phyloP scores from a whole-genome alignment of 2,797 vertebrate species.

The Odontamblyopus lacepedii region DNA sequence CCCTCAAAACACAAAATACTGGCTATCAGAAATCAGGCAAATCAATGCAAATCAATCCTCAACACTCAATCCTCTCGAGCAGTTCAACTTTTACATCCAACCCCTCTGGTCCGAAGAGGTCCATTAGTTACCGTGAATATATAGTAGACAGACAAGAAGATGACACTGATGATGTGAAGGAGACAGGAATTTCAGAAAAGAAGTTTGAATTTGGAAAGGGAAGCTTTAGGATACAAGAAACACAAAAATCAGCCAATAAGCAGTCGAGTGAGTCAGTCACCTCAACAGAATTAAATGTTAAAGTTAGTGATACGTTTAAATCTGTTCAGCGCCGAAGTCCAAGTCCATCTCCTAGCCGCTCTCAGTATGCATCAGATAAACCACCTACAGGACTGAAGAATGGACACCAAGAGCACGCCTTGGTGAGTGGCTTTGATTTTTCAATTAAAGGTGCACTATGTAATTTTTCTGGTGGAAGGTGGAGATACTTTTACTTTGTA shows the following conservation, averaged over 20 bases:
- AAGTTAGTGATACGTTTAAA: conserved; percentile 33
- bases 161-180: conserved; percentile 32
- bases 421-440: neutral
- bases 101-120: conserved; percentile 46
- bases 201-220: conserved; percentile 34
- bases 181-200: conserved; percentile 31
- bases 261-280: conserved; percentile 15
- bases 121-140: conserved; percentile 54
- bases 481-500: neutral
- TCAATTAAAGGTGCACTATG: too few species aligned
- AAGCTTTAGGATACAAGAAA: conserved; percentile 40
- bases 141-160: conserved; percentile 45
- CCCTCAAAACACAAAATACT: conserved; percentile 26
- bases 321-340: conserved; percentile 27
- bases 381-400: conserved; percentile 35
- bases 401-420: conserved; percentile 26
- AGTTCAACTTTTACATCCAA: conserved; percentile 30
- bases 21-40: conserved; percentile 50
- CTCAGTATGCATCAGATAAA: conserved; percentile 38
- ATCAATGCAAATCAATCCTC: conserved; percentile 52
- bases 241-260: conserved; percentile 30
- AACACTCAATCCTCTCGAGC: conserved; percentile 36
- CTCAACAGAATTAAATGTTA: conserved; percentile 29
- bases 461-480: too few species aligned
- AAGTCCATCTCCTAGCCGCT: conserved; percentile 22